Percentiles rank a stretch among this genome's conserved stretches.
phyloP scores from a whole-genome alignment of 2,888 invertebrate species.

The Rambutsinella grinnellia region DNA sequence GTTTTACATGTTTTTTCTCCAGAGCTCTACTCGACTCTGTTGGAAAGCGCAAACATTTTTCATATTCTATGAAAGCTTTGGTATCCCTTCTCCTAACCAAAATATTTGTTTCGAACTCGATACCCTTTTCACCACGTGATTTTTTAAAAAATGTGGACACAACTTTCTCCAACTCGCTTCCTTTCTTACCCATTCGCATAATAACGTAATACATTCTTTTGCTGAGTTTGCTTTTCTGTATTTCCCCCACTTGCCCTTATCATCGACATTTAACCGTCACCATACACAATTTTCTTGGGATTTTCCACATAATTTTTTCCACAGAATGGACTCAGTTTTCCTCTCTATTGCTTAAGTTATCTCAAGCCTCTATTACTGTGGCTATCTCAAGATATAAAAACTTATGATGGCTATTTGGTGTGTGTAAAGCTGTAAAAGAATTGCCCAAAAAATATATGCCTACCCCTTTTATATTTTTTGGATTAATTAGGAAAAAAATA shows the following conservation, averaged over 20 bases:
- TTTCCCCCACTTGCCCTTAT: neutral
- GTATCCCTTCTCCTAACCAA: neutral
- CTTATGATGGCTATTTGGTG: too few relatives aligned
- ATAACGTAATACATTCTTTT: neutral
- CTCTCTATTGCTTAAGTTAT: neutral
- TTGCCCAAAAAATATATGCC: slow-evolving; percentile 17
- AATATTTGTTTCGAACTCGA: neutral
- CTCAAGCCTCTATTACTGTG: too few relatives aligned
- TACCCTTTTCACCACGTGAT: too few relatives aligned
- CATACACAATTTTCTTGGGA: neutral
- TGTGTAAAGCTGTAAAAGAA: too few relatives aligned
- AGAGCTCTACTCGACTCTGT: neutral
- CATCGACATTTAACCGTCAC: neutral
- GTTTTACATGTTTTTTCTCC: neutral
- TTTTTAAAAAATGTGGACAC: neutral
- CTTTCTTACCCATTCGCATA: neutral
- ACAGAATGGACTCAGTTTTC: too few relatives aligned
- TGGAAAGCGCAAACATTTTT: neutral
- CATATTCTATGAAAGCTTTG: neutral
- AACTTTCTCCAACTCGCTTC: neutral
- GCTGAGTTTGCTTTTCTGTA: neutral
- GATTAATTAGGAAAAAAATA: too few relatives aligned
- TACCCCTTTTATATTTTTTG: too few relatives aligned
- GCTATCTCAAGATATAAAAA: too few relatives aligned
- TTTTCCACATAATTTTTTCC: neutral